Percentiles rank a stretch among this genome's conserved stretches.
Evolutionary conservation across 2,113 vertebrate genomes (phyloP).

Genomic region (Phocoena phocoena): DNA sequence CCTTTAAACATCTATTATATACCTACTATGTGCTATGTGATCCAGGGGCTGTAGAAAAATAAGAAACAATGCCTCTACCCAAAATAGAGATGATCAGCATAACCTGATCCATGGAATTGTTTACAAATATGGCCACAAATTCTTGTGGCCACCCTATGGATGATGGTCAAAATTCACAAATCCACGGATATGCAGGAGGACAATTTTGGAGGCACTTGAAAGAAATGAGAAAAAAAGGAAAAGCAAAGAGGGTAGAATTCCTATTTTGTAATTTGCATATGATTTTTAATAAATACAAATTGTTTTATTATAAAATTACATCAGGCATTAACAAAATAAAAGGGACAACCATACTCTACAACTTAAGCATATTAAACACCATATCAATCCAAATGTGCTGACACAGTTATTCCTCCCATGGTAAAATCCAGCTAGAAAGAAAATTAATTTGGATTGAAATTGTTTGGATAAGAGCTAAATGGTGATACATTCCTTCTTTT

Average conservation of each 20-base stretch:
- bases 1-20: background rate
- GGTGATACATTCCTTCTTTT: background rate
- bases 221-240: background rate
- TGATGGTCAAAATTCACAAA: background rate
- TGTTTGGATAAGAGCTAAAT: background rate
- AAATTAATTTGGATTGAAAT: background rate
- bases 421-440: slow-evolving; percentile 5
- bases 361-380: background rate
- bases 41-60: background rate
- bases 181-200: background rate
- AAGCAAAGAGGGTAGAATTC: background rate
- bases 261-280: background rate
- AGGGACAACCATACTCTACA: background rate
- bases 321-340: slow-evolving; percentile 18
- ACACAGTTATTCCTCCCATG: background rate
- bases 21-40: background rate
- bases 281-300: slow-evolving; percentile 25
- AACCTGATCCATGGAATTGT: background rate
- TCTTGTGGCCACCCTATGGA: background rate
- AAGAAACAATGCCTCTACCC: background rate
- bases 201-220: background rate
- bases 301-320: background rate
- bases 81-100: background rate
- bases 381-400: background rate
- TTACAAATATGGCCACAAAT: background rate